Conservation (phyloP, 2,113 vertebrate genomes). For the Vombatus ursinus region DNA sequence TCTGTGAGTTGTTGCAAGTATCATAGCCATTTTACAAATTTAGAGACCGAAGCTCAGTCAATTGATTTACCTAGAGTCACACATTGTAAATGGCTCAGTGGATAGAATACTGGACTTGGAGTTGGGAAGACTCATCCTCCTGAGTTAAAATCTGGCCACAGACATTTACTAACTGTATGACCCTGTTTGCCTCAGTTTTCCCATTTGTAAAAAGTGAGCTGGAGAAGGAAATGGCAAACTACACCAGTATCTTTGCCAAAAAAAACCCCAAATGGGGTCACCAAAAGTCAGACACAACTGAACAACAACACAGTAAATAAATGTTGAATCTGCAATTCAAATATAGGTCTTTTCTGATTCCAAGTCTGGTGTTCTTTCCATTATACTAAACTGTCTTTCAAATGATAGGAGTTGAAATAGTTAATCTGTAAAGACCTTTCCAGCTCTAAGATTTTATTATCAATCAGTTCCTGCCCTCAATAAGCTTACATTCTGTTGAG, state of each 20-base stretch:
- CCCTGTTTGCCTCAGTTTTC: neutral
- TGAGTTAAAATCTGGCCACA: neutral
- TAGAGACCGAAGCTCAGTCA: neutral
- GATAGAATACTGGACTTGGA: too few species aligned
- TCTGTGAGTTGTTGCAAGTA: neutral
- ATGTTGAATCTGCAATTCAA: neutral
- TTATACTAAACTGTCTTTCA: neutral
- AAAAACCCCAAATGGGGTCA: neutral
- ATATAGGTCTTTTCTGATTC: neutral
- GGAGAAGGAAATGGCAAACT: neutral
- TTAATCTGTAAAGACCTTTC: neutral
- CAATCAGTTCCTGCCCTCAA: neutral
- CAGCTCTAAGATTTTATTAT: neutral
- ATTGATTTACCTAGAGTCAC: neutral
- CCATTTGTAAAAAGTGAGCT: neutral
- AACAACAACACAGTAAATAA: neutral
- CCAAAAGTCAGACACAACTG: neutral
- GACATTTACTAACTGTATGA: neutral
- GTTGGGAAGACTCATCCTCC: too few species aligned
- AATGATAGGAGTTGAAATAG: neutral
- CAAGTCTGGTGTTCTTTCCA: neutral
- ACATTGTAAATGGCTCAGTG: neutral
- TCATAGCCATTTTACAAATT: neutral
- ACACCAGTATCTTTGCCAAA: neutral
- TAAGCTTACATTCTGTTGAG: neutral